Evolutionary conservation across 1,140 invertebrate genomes (phyloP), one percentile per base, ranked within the genome.

Genomic region (Zaprionus taronus): DNA sequence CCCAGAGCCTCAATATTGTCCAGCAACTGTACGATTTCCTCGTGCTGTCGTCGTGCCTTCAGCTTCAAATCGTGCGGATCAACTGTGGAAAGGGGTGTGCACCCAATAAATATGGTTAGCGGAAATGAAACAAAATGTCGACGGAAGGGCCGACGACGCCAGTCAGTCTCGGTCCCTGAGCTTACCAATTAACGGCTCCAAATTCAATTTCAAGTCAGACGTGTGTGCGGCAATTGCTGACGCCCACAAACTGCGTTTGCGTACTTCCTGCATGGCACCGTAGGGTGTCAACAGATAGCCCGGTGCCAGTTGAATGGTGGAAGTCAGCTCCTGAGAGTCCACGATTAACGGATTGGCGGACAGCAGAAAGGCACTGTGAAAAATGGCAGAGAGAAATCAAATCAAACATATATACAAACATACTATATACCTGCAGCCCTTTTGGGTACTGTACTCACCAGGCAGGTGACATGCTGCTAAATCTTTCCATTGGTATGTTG

Each of bases 231-330:
- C 87, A 84, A 92, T 92, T 84, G 89, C 77, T 49, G 85, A 89
- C 87, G 91, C 91, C 91, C 91, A 91, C 84, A 89, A 85, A 90
- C 91, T 92, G 72, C 91, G 91, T 87, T 90, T 83, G 55, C 77
- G 83, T 53, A 92, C 90, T 91, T 92, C 91, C 91, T 92, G 85
- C 72, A 92, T 60, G 17, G 90, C 79, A 14, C 91, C 91, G 28
- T 66, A 72, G 68, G 91, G 90, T 67, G 91, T 92, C 47, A 91
- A 74, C 61, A 92, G 56, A 69, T 85, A 64, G 55, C 91, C 91
- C 6, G 91, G 91, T 4, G 79, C 80, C 77, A 92, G 70, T 76
- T 92, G 91, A 24, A 91, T 64, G 51, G 91, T 91, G 63, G 90
- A 91, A 26, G 83, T 76, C 26, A 92, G 77, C 61, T 92, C 91